A percentile compares a stretch with the other conserved stretches of the same genome.
Evolutionary conservation across 2,113 vertebrate species (phyloP).

Genomic region (Tringa solitaria): DNA sequence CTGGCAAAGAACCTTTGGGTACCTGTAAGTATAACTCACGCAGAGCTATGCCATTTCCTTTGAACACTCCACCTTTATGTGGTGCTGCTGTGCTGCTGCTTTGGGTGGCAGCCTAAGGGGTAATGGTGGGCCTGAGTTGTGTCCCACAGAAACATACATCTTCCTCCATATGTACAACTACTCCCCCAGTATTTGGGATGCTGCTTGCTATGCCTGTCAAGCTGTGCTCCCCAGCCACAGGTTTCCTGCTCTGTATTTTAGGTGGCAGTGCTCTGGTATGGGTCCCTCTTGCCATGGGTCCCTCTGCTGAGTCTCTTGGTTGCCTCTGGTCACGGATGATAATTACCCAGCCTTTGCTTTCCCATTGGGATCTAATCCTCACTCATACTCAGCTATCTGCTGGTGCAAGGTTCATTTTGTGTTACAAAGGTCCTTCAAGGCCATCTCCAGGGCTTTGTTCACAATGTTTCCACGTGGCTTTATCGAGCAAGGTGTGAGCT

Average conservation of each 20-base stretch:
- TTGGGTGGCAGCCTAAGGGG: background rate
- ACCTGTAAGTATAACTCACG: background rate
- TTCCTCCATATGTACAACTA: background rate
- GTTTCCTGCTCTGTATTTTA: background rate
- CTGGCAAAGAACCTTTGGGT: background rate
- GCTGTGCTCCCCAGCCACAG: background rate
- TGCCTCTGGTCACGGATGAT: background rate
- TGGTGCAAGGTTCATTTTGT: background rate
- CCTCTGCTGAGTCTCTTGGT: background rate
- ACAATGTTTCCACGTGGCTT: background rate
- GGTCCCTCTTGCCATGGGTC: background rate
- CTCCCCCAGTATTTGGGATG: background rate
- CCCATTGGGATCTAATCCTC: background rate
- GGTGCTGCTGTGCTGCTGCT: background rate
- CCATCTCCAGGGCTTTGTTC: background rate
- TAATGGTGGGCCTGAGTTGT: background rate
- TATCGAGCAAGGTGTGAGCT: background rate
- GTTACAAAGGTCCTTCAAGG: background rate
- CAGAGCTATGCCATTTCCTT: background rate
- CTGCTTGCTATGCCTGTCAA: background rate
- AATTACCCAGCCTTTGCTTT: background rate
- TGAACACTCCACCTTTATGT: background rate
- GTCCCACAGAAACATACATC: background rate
- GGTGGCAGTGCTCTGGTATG: accelerated
- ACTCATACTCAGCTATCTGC: background rate